Evolutionary conservation across 2,888 invertebrate genomes (phyloP).

Genomic region (Orthonevra nobilis): DNA sequence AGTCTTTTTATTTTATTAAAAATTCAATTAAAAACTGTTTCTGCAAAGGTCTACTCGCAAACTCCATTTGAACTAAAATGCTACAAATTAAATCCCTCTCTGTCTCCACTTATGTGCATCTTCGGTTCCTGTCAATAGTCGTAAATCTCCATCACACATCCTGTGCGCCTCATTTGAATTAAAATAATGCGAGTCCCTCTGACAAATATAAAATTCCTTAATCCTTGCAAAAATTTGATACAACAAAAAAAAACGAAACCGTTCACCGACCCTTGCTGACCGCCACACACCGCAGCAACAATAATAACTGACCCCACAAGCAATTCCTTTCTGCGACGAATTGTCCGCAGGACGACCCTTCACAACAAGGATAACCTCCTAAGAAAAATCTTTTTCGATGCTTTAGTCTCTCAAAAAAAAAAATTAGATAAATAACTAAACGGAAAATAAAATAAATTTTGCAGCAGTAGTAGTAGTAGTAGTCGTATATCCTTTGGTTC

Average conservation of each 20-base stretch:
- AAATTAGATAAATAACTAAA: slow-evolving; percentile 3
- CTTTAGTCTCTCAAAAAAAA: neutral
- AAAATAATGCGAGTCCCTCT: slow-evolving; percentile 3
- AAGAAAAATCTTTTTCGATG: slow-evolving; percentile 24
- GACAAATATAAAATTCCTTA: slow-evolving; percentile 16
- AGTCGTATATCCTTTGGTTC: slow-evolving; percentile 26
- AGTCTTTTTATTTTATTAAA: no score
- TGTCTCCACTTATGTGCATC: no score
- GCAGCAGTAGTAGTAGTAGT: slow-evolving; percentile 33
- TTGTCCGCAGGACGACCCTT: slow-evolving; percentile 65
- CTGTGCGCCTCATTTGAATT: slow-evolving; percentile 16
- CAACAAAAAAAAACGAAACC: neutral
- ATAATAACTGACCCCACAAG: slow-evolving; percentile 36
- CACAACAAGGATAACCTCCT: slow-evolving; percentile 41
- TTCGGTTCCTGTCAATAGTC: no score
- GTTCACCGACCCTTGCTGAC: slow-evolving; percentile 34
- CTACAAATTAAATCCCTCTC: no score
- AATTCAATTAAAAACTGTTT: no score
- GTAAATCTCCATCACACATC: no score
- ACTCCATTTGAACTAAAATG: no score
- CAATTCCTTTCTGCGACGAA: slow-evolving; percentile 59
- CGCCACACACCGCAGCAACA: slow-evolving; percentile 32
- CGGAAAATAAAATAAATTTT: slow-evolving; percentile 44
- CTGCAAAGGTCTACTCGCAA: no score
- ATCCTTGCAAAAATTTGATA: neutral